A percentile compares a stretch with the other conserved stretches of the same genome.
These are phyloP conservation scores for Drosophila ficusphila DNA, from an alignment of 1,140 invertebrate species.

Conservation along the genomic window DNA sequence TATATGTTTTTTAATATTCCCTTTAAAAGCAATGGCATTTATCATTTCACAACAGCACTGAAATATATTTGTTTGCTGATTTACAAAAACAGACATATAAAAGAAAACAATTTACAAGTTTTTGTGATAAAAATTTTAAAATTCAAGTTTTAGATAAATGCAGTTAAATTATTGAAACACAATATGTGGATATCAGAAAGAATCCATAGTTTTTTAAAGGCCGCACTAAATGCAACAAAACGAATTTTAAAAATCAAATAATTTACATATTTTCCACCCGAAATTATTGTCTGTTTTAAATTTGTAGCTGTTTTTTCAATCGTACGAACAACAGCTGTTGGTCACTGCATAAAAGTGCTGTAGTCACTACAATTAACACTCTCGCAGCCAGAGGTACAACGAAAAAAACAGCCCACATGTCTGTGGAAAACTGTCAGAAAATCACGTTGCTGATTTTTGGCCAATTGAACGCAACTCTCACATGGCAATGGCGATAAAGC, in stretches of 20 bases:
- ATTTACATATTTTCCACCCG: no score
- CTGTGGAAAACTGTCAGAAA: constrained; percentile 58
- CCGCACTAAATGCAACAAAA: no score
- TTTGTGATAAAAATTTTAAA: constrained; percentile 21
- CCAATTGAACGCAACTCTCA: constrained; percentile 26
- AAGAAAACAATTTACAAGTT: constrained; percentile 13
- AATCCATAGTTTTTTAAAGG: no score
- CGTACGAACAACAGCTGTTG: constrained; percentile 3
- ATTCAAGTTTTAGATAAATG: constrained; percentile 2
- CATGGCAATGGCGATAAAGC: constrained; percentile 25
- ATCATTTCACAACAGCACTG: constrained; percentile 3
- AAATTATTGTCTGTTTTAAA: constrained; percentile 3
- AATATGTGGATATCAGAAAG: no score
- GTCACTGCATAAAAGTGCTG: constrained; percentile 26
- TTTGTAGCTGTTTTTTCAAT: constrained; percentile 22
- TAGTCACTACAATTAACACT: constrained; percentile 43
- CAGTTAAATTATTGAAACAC: not conserved
- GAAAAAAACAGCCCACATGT: constrained; percentile 20
- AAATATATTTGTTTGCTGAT: not conserved
- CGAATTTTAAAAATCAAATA: not conserved
- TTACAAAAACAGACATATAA: constrained; percentile 17
- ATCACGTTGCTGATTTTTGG: constrained; percentile 48
- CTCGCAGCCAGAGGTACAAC: not conserved
- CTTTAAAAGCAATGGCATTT: not conserved
- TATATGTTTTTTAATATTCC: not conserved